A percentile compares a stretch with the other conserved stretches of the same genome.
Conservation (phyloP, 2,888 invertebrate genomes). For the Drosophila nr. fundita region DNA sequence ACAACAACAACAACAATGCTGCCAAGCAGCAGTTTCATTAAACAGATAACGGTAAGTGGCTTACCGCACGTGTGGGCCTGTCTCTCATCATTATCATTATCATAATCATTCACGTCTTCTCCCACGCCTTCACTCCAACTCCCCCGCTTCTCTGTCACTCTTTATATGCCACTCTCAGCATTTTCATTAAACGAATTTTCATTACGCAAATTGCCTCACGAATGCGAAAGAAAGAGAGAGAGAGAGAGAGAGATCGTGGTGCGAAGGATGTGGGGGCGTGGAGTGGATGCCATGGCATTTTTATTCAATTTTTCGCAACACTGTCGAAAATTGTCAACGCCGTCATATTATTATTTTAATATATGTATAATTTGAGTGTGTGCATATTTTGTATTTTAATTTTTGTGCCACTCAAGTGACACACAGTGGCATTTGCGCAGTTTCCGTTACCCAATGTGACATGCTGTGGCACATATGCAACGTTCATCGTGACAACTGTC, state of each 20-base stretch:
- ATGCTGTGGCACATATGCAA: constrained; percentile 16
- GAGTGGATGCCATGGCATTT: constrained; percentile 31
- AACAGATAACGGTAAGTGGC: constrained; percentile 83
- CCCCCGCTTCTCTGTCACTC: background rate
- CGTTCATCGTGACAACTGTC: constrained; percentile 48
- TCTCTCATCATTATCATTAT: constrained; percentile 44
- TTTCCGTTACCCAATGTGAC: background rate
- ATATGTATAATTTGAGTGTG: constrained; percentile 52
- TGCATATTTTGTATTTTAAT: constrained; percentile 48
- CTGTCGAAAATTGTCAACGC: constrained; percentile 61
- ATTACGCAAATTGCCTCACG: constrained; percentile 62
- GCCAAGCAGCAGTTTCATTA: constrained; percentile 79
- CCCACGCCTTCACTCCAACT: background rate
- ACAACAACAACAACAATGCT: constrained; percentile 63
- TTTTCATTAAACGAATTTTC: constrained; percentile 63
- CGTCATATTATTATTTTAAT: constrained; percentile 72
- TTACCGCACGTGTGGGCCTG: constrained; percentile 61
- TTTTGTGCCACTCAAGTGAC: constrained; percentile 27
- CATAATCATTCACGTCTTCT: constrained; percentile 6
- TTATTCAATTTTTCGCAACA: constrained; percentile 61
- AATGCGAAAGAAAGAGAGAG: background rate
- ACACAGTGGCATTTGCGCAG: constrained; percentile 7
- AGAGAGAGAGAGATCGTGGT: constrained; percentile 9
- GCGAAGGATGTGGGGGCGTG: constrained; percentile 7
- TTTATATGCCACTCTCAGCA: constrained; percentile 15